These are phyloP conservation scores for Drosophila micromelanica DNA, from an alignment of 1,140 invertebrate species.

Conservation along the genomic window DNA sequence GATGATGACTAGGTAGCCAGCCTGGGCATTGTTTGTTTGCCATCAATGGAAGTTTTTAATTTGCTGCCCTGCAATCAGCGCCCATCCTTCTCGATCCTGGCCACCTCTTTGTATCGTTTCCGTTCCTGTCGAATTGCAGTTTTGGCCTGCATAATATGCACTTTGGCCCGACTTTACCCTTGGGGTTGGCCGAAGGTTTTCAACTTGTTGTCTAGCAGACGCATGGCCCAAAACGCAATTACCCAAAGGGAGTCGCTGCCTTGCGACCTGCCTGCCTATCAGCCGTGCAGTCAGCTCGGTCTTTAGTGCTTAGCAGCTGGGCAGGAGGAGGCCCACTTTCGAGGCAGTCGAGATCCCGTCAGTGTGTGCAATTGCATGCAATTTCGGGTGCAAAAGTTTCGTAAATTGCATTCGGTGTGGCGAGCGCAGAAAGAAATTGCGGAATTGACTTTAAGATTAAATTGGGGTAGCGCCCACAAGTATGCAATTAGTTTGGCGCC, in stretches of 20 bases:
- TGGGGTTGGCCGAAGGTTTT: slow-evolving; percentile 40
- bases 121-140: slow-evolving; percentile 59
- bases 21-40: slow-evolving; percentile 67
- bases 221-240: slow-evolving; percentile 61
- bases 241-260: slow-evolving; percentile 58
- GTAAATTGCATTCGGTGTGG: slow-evolving; percentile 60
- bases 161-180: slow-evolving; percentile 41
- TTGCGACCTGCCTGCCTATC: slow-evolving; percentile 32
- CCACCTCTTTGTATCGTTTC: not conserved
- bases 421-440: slow-evolving; percentile 45
- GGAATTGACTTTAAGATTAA: slow-evolving; percentile 79
- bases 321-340: slow-evolving; percentile 18
- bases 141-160: slow-evolving; percentile 77
- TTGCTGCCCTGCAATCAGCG: slow-evolving; percentile 48
- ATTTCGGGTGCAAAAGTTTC: slow-evolving; percentile 67
- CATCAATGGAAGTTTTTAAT: slow-evolving; percentile 79
- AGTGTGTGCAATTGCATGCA: slow-evolving; percentile 74
- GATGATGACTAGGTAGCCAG: slow-evolving; percentile 11
- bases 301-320: slow-evolving; percentile 3
- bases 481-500: slow-evolving; percentile 62
- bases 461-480: slow-evolving; percentile 47
- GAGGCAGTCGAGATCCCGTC: slow-evolving; percentile 26
- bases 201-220: slow-evolving; percentile 46
- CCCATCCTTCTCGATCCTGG: slow-evolving; percentile 1
- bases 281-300: slow-evolving; percentile 22